Percentiles rank a stretch among this genome's conserved stretches.
Conservation (phyloP, 2,888 invertebrate genomes). For the Noctuana brunneofusca region DNA sequence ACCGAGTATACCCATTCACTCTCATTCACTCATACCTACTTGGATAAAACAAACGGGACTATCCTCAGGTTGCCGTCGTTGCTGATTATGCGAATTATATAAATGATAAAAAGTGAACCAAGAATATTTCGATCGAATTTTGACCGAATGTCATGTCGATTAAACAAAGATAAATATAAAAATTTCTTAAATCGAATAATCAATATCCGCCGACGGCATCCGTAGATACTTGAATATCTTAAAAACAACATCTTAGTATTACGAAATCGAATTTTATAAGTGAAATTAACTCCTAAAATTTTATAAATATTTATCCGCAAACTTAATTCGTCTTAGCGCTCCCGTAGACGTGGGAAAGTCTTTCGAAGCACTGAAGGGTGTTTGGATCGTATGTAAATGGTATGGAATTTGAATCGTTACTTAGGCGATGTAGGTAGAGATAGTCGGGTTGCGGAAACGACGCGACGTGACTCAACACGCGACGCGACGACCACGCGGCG, state of each 20-base stretch:
- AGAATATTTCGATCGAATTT: too few species aligned
- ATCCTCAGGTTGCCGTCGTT: not conserved
- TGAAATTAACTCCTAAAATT: conserved; percentile 64
- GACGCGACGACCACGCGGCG: conserved; percentile 33
- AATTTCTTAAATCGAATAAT: not conserved
- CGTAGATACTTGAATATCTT: conserved; percentile 20
- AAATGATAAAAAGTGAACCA: not conserved
- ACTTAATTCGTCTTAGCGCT: conserved; percentile 60
- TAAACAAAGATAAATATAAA: not conserved
- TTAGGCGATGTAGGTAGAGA: conserved; percentile 56
- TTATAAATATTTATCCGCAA: conserved; percentile 72
- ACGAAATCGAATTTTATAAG: conserved; percentile 69
- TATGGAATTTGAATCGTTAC: conserved; percentile 48
- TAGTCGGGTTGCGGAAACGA: conserved; percentile 52
- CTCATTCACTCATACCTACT: conserved; percentile 47
- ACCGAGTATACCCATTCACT: conserved; percentile 68
- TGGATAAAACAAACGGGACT: conserved; percentile 1
- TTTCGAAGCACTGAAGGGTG: conserved; percentile 53
- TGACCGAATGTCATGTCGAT: too few species aligned
- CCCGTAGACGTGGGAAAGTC: conserved; percentile 55
- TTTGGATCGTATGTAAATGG: conserved; percentile 50
- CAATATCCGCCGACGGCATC: conserved; percentile 10
- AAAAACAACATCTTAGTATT: conserved; percentile 57
- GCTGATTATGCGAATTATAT: not conserved
- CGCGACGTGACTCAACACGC: conserved; percentile 20